Evolutionary conservation across 2,797 vertebrate species (phyloP), one percentile per base, ranked within the genome.

Genomic region (Tragopan temminckii): DNA sequence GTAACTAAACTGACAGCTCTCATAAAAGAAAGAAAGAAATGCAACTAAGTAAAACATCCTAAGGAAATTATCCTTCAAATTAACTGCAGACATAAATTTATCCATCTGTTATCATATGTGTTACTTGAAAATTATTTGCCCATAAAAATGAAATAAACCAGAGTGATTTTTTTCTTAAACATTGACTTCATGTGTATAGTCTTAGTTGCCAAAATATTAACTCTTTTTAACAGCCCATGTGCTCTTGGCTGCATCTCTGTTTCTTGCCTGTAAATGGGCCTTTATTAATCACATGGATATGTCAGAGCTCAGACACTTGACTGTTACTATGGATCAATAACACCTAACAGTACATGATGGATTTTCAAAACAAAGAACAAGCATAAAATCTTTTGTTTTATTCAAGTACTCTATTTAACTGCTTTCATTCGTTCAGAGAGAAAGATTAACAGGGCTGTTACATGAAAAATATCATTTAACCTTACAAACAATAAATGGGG

Each of bases 61-160:
- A 95, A 95, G 95, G 94, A 97, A 97, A 96, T 97, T 97, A 96
- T 90, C 24, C 9, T 93, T 94, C 89, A 96, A 92, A 96, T 96
- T 95, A 96, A 97, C 85, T 92, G 77, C 95, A 96, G 87, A 59
- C 63, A 62, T 92, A 96, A 96, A 96, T 95, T 95, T 91, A 96
- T 94, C 87, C 91, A 93, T 92, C 88, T 96, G 94, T 97, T 94
- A 90, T 91, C 66, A 33, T 96, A 95, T 92, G 89, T 94, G 90
- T 95, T 96, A 89, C 92, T 94, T 31, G 11, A 95, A 96, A 96
- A 96, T 97, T 96, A 97, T 93, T 94, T 77, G 80, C 82, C 89
- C 80, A 89, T 97, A 97, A 98, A 97, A 97, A 95, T 92, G 95
- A 97, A 96, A 96, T 64, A 88, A 97, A 91, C 91, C 90, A 89